Conservation (phyloP, 2,113 vertebrate species). For the Bubalus kerabau region DNA sequence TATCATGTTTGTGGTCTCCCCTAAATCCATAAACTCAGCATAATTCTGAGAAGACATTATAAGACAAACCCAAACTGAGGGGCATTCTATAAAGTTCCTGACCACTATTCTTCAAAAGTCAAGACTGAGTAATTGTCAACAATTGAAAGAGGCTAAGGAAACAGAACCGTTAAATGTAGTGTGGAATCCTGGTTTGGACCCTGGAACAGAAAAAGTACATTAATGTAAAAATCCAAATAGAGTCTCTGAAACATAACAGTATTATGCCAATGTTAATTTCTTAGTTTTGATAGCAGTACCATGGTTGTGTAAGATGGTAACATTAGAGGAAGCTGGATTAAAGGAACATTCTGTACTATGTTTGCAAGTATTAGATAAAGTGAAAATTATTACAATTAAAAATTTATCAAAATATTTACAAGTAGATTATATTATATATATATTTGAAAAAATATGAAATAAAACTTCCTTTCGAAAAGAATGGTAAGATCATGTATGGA, state of each 20-base stretch:
- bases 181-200: background rate
- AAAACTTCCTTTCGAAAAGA: background rate
- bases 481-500: background rate
- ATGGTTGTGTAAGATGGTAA: background rate
- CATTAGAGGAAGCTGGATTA: constrained; percentile 4
- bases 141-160: constrained; percentile 9
- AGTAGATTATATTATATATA: background rate
- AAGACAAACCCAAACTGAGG: background rate
- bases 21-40: background rate
- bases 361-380: constrained; percentile 2
- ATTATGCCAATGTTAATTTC: constrained; percentile 15
- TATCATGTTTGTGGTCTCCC: background rate
- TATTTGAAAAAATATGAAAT: constrained; percentile 31
- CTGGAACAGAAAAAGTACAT: constrained; percentile 19
- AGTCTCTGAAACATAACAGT: constrained; percentile 5
- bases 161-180: constrained; percentile 2
- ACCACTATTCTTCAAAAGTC: background rate
- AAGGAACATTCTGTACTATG: background rate
- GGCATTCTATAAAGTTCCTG: constrained; percentile 16
- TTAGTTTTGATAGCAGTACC: background rate
- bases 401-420: constrained; percentile 19
- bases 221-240: constrained; percentile 13
- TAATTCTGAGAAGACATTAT: constrained; percentile 1
- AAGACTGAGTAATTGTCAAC: background rate
- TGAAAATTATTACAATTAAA: constrained; percentile 36